Evolutionary conservation across 2,888 invertebrate species (phyloP), one percentile per base, ranked within the genome.

Genomic region (Petrolisthes manimaculis): DNA sequence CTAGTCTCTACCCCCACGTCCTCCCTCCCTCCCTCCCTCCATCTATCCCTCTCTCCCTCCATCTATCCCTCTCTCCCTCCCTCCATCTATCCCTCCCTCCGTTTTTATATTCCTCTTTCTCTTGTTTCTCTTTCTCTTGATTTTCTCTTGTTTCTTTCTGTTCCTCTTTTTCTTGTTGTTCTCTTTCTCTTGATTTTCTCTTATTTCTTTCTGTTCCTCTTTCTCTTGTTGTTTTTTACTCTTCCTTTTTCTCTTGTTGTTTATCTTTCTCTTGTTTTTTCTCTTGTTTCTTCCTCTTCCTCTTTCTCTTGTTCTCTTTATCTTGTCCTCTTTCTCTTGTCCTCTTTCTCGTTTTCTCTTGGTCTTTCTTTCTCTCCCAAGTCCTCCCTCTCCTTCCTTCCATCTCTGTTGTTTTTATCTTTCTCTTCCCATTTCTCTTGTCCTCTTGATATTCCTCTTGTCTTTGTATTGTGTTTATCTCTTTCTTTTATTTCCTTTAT

Each of bases 31-130:
- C 61, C 5, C 37, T 51, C 51, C 4, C 18, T 51, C 53, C 5
- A 3, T 12, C 54, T 37, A 0, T 37, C 79, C 4, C 79, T 24
- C 79, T 9, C 79, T 79, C 79, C 54, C 80, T 80, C 54, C 0
- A 54, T 80, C 79, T 24, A 3, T 24, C 79, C 5, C 79, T 80
- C 80, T 80, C 54, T 51, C 80, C 1, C 80, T 53, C 79, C 54
- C 80, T 80, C 54, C 0, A 54, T 80, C 79, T 24, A 3, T 24
- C 79, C 5, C 79, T 80, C 80, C 54, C 54, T 51, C 80, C 1
- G 54, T 14, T 14, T 18, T 18, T 18, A 1, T 61, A 1, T 18
- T 61, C 61, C 61, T 61, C 1, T 18, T 18, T 61, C 18, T 18
- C 61, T 61, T 61, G 12, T 18, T 37, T 1, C 1, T 14, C 61